phyloP scores from a whole-genome alignment of 2,797 vertebrate species.

The Acanthurus leucopareius region DNA sequence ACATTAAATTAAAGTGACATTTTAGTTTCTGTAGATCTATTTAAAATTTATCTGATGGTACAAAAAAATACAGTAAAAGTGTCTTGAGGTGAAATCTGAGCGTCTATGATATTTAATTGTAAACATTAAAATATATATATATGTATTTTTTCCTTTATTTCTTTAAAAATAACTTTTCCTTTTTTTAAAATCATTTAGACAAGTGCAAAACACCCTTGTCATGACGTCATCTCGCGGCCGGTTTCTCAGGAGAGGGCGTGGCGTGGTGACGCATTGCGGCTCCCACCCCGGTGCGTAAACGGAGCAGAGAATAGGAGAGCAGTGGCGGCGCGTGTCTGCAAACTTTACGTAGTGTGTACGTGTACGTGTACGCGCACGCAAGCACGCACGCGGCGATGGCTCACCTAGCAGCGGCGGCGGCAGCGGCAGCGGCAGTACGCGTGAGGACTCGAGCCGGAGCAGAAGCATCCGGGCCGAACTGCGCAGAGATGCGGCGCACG shows the following conservation, averaged over 20 bases:
- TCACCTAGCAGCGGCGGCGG: conserved; percentile 31
- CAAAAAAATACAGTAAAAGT: no score
- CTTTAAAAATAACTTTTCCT: neutral
- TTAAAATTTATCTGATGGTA: no score
- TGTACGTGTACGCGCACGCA: neutral
- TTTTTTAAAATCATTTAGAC: neutral
- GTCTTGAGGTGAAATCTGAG: no score
- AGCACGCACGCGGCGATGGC: conserved; percentile 3
- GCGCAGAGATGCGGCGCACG: conserved; percentile 50
- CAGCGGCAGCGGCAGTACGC: conserved; percentile 17
- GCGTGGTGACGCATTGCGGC: conserved; percentile 88
- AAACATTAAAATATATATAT: no score
- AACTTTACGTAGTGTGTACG: neutral
- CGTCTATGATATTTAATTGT: no score
- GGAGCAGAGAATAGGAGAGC: neutral
- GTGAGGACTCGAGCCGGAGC: conserved; percentile 21
- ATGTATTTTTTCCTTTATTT: no score
- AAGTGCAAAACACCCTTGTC: neutral
- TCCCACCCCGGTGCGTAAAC: conserved; percentile 59
- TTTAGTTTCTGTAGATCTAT: no score
- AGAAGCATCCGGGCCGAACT: conserved; percentile 35
- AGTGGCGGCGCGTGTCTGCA: neutral
- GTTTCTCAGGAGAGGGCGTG: conserved; percentile 71
- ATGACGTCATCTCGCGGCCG: conserved; percentile 72
- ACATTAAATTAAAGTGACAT: no score